These are phyloP conservation scores for Artibeus jamaicensis DNA, from an alignment of 2,797 vertebrate genomes.

Conservation along the genomic window DNA sequence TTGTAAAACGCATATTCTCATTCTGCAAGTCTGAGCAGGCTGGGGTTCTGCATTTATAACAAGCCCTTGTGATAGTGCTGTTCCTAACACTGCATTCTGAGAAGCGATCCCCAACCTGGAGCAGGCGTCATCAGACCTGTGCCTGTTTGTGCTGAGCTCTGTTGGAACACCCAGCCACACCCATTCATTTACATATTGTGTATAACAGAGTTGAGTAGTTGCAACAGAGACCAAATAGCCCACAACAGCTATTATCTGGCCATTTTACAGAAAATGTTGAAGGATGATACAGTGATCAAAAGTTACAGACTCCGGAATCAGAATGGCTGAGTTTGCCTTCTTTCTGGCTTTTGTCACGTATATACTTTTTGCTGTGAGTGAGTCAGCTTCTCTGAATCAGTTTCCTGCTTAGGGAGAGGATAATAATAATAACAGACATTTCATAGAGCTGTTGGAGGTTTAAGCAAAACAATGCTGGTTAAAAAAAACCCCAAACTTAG, in stretches of 20 bases:
- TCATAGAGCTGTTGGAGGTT: neutral
- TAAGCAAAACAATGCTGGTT: neutral
- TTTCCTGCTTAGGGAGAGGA: neutral
- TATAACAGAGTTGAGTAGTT: neutral
- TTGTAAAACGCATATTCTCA: neutral
- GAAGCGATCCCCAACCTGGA: neutral
- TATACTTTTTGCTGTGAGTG: neutral
- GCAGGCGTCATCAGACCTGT: neutral
- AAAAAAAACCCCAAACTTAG: neutral
- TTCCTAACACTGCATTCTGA: neutral
- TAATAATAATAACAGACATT: neutral
- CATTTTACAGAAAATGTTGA: neutral
- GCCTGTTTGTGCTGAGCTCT: neutral
- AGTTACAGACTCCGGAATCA: neutral
- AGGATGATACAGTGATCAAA: neutral
- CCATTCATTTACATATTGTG: neutral
- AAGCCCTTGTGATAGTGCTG: neutral
- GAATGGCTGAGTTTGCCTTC: neutral
- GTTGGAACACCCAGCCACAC: neutral
- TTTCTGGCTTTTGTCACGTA: neutral
- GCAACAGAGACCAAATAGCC: neutral
- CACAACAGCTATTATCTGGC: neutral
- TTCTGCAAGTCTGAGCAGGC: no score
- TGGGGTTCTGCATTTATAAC: neutral
- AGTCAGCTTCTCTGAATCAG: neutral